These are phyloP conservation scores for Tympanuchus pallidicinctus DNA, from an alignment of 2,113 vertebrate species.

Conservation along the genomic window DNA sequence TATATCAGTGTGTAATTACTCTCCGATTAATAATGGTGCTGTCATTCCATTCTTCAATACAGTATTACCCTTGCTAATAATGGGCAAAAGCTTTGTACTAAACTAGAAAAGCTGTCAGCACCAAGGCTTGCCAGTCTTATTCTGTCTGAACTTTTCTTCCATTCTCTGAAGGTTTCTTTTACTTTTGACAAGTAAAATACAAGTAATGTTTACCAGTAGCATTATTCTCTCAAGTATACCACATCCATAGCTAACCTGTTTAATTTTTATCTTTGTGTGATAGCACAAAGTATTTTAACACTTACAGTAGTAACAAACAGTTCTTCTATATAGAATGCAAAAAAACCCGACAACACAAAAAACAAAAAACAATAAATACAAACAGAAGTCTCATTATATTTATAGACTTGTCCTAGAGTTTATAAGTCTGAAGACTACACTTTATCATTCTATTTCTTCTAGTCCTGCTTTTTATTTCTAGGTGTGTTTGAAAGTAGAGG, in stretches of 20 bases:
- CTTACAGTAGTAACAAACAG: not conserved
- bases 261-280: not conserved
- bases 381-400: not conserved
- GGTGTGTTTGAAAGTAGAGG: slow-evolving; percentile 20
- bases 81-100: not conserved
- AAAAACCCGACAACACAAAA: not conserved
- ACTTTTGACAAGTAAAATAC: not conserved
- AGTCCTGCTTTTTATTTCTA: slow-evolving; percentile 1
- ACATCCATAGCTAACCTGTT: not conserved
- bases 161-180: not conserved
- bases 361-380: no score
- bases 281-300: not conserved
- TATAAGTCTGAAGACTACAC: not conserved
- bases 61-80: not conserved
- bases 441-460: not conserved
- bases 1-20: not conserved
- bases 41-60: not conserved
- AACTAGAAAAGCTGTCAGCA: not conserved
- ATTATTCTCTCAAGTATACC: not conserved
- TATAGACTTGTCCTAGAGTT: not conserved
- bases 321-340: not conserved
- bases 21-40: not conserved
- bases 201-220: not conserved
- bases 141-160: not conserved
- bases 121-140: not conserved